Evolutionary conservation across 2,888 invertebrate species (phyloP), one percentile per base, ranked within the genome.

Genomic region (Axea sp.): DNA sequence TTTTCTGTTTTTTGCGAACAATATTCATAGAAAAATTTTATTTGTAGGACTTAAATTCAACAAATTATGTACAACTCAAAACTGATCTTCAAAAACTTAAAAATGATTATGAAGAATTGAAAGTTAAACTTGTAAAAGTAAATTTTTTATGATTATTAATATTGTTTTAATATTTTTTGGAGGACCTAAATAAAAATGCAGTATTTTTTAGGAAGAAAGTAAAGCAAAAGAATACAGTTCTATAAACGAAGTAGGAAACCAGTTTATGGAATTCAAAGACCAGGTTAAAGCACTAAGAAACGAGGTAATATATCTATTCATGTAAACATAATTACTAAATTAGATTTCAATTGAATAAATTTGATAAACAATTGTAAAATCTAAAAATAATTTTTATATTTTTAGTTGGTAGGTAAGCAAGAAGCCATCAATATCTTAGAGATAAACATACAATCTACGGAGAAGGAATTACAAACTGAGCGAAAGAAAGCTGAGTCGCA

Each of bases 81-180:
- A 74, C 77, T 37, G 80, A 82, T 17, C 60, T 82, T 14, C 72
- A 78, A 14, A 78, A 76, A 49, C 65, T 80, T 39, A 77, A 53
- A 22, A 81, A 80, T 31, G 80, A 82, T 55, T 80, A 76, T 43
- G 78, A 83, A 4, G 79, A 82, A 9, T 73, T 81, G 7, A 80
- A 77, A 43, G 41, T 68, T 4, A 75, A 76, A 64, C 60, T 75
- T 14, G 47, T 55, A 0, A 64, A 80, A 76, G 82, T 83, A 31
- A 47, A 53, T 51, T 45, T n/a, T n/a, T 31, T 26, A 14, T 11
- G 12, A 39, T 31, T 31, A 12, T 1, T 31, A 1, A n/a, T 12
- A 12, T 31, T 31, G 6, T 31, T 31, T 12, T 4, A 6, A 28
- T 28, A 33, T 43, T 19, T 39, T n/a, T 2, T 26, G 7, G 7